phyloP scores from a whole-genome alignment of 2,113 vertebrate genomes.

The Xiphophorus couchianus region DNA sequence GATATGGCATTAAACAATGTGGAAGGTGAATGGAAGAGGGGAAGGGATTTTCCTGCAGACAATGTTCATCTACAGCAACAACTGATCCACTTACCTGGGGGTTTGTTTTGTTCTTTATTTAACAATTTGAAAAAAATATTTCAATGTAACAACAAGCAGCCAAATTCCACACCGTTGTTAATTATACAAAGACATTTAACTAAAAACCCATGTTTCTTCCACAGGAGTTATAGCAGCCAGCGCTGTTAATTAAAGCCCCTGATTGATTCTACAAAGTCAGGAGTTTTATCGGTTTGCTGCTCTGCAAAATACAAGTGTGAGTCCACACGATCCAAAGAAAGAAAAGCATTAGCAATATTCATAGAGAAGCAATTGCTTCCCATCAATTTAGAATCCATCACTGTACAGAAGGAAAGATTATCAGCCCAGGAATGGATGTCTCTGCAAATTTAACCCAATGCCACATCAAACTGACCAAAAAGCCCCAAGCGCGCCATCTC shows the following conservation, averaged over 20 bases:
- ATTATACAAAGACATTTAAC: background rate
- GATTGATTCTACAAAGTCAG: no score
- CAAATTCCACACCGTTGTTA: background rate
- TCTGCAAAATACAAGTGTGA: background rate
- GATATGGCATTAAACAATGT: conserved; percentile 6
- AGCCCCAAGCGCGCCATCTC: no score
- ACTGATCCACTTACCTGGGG: background rate
- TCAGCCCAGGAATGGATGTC: background rate
- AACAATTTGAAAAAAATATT: background rate
- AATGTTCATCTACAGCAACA: background rate
- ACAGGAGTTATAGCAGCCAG: background rate
- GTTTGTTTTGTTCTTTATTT: background rate
- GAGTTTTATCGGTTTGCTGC: background rate
- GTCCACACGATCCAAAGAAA: background rate
- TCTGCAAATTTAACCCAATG: no score
- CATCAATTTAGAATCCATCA: background rate
- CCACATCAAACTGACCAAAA: no score
- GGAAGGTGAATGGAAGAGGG: background rate
- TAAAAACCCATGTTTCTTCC: background rate
- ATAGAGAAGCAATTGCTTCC: background rate
- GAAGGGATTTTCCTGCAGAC: background rate
- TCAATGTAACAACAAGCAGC: background rate
- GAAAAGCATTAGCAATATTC: background rate
- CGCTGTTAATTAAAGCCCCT: background rate
- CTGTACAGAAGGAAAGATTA: background rate